Evolutionary conservation across 2,797 vertebrate genomes (phyloP), one percentile per base, ranked within the genome.

Genomic region (Anguilla megastoma): DNA sequence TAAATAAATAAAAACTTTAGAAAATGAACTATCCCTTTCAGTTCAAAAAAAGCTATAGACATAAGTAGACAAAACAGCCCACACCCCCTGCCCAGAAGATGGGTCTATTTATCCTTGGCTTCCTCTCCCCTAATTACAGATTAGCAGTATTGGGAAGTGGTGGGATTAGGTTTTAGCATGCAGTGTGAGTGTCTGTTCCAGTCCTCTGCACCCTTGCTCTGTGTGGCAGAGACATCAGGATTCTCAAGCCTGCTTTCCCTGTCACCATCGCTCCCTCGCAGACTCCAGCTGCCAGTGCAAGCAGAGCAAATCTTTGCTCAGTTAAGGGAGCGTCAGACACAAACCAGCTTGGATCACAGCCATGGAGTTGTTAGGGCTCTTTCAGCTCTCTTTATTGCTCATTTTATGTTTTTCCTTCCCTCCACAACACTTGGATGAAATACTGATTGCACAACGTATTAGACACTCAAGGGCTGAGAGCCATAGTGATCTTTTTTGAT

Each of bases 371-470:
- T 93, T 94, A 92, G 93, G 90, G 90, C 93, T 89, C n/a, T 87
- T 56, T 88, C 69, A 80, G 52, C 86, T 48, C 87, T 85, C 87
- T 2, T 54, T 83, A 82, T 60, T 60, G 18, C 2, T 58, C 52
- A 1, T n/a, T 3, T 74, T 1, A 86, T 63, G 30, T 56, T 86
- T 84, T 48, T 58, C 88, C 80, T 83, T 60, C 80, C 92, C 89
- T 92, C 94, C 93, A 95, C 96, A 93, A 95, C 95, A 97, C 96
- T 96, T 96, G 96, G 97, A 95, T 96, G 95, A 97, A 96, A 95
- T 97, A 97, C 95, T 96, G 97, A 97, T 56, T 89, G 94, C 94
- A 94, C 94, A 89, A 86, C 86, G 93, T 93, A 94, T 88, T 90
- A 93, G 89, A 92, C 88, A 92, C 90, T 89, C 0, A 1, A 91